These are phyloP conservation scores for Takifugu flavidus DNA, from an alignment of 2,113 vertebrate species.

Conservation along the genomic window DNA sequence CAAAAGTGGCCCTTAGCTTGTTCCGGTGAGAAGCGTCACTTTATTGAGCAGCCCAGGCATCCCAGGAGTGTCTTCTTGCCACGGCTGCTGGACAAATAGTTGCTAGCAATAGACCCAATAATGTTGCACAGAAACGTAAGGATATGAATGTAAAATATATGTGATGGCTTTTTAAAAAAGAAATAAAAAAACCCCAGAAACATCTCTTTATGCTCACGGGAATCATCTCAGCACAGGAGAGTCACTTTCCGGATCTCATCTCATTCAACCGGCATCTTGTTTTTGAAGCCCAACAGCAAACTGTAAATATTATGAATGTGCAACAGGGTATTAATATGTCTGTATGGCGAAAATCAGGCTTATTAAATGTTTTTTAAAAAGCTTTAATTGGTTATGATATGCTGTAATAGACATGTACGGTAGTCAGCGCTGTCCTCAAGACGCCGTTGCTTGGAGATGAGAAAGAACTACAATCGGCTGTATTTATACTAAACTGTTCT, in stretches of 20 bases:
- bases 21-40: slow-evolving; percentile 18
- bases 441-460: slow-evolving; percentile 35
- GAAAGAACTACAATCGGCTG: slow-evolving; percentile 57
- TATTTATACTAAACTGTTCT: slow-evolving; percentile 68
- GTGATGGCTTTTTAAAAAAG: slow-evolving; percentile 14
- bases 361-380: slow-evolving; percentile 24
- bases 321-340: slow-evolving; percentile 43
- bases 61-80: slow-evolving; percentile 44
- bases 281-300: slow-evolving; percentile 32
- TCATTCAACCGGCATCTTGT: slow-evolving; percentile 28
- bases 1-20: slow-evolving; percentile 41
- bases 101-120: slow-evolving; percentile 29
- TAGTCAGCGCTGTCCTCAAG: slow-evolving; percentile 53
- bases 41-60: slow-evolving; percentile 30
- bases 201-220: slow-evolving; percentile 8
- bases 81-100: slow-evolving; percentile 18
- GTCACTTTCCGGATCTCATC: slow-evolving; percentile 25
- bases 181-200: background rate
- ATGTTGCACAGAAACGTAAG: slow-evolving; percentile 57
- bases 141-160: slow-evolving; percentile 55
- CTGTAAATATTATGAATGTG: slow-evolving; percentile 74
- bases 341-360: slow-evolving; percentile 33
- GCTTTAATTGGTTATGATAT: slow-evolving; percentile 12
- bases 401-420: slow-evolving; percentile 40
- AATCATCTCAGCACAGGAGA: slow-evolving; percentile 31